Evolutionary conservation across 2,113 vertebrate genomes (phyloP).

Genomic region (Spea bombifrons): DNA sequence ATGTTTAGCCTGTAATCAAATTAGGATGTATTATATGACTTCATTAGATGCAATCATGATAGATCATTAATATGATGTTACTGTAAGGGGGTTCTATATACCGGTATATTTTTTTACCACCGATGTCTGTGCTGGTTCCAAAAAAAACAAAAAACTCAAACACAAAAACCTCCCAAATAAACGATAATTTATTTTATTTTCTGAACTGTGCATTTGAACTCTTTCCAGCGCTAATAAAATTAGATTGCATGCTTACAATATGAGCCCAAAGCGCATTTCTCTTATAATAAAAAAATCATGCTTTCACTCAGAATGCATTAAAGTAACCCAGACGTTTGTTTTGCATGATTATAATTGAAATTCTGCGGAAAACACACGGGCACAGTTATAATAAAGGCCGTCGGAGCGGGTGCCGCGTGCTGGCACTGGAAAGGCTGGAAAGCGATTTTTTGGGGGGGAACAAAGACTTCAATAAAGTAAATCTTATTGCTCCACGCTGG

Average conservation of each 20-base stretch:
- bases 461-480: neutral
- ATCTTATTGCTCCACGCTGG: neutral
- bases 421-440: neutral
- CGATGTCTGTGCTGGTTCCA: slow-evolving; percentile 29
- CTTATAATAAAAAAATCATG: slow-evolving; percentile 26
- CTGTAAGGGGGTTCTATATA: no score
- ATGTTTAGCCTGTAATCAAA: neutral
- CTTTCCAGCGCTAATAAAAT: slow-evolving; percentile 40
- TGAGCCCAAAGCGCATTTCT: slow-evolving; percentile 16
- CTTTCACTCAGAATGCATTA: slow-evolving; percentile 18
- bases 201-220: slow-evolving; percentile 14
- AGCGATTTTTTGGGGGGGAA: neutral
- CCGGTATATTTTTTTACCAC: neutral
- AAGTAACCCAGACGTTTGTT: slow-evolving; percentile 12
- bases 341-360: slow-evolving; percentile 16
- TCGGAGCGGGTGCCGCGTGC: neutral
- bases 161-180: neutral
- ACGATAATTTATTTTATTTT: slow-evolving; percentile 15
- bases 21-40: slow-evolving; percentile 15
- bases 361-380: neutral
- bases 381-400: neutral
- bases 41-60: slow-evolving; percentile 24
- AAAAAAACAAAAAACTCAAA: neutral
- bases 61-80: slow-evolving; percentile 1
- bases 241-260: slow-evolving; percentile 22